Evolutionary conservation across 2,888 invertebrate genomes (phyloP).

Genomic region (Galeruca laticollis): DNA sequence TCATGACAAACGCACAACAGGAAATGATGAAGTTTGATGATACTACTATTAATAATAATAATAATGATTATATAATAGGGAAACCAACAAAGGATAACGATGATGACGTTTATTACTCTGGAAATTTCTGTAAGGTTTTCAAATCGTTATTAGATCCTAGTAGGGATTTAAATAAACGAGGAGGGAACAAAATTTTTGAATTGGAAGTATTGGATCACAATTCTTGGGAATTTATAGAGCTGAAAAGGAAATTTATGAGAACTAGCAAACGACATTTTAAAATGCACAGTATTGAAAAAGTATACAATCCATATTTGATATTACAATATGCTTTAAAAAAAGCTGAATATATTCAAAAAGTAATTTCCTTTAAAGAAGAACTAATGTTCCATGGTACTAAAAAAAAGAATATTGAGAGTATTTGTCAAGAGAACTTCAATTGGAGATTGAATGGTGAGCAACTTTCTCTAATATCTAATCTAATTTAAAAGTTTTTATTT

Average conservation of each 20-base stretch:
- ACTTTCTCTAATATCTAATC: neutral
- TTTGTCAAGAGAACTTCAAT: conserved; percentile 14
- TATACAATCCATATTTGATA: conserved; percentile 19
- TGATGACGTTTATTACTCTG: neutral
- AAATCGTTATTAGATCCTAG: neutral
- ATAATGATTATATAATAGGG: no score
- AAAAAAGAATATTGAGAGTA: conserved; percentile 1
- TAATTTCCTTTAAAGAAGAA: conserved; percentile 8
- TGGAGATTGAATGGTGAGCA: conserved; percentile 19
- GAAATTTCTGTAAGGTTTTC: neutral
- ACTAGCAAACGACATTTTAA: conserved; percentile 13
- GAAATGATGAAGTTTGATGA: neutral
- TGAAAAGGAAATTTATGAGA: conserved; percentile 3
- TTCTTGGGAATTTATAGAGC: conserved; percentile 18
- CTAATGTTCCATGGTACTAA: conserved; percentile 19
- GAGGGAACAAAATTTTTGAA: neutral
- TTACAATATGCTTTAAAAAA: conserved; percentile 19
- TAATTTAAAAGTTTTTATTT: no score
- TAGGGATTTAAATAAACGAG: neutral
- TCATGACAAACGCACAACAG: neutral
- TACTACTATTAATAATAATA: no score
- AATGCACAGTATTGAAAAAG: conserved; percentile 7
- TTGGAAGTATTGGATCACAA: conserved; percentile 13
- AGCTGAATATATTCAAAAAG: neutral
- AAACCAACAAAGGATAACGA: no score